A percentile compares a stretch with the other conserved stretches of the same genome.
Evolutionary conservation across 1,140 invertebrate genomes (phyloP).

Genomic region (Parasteatoda tepidariorum): DNA sequence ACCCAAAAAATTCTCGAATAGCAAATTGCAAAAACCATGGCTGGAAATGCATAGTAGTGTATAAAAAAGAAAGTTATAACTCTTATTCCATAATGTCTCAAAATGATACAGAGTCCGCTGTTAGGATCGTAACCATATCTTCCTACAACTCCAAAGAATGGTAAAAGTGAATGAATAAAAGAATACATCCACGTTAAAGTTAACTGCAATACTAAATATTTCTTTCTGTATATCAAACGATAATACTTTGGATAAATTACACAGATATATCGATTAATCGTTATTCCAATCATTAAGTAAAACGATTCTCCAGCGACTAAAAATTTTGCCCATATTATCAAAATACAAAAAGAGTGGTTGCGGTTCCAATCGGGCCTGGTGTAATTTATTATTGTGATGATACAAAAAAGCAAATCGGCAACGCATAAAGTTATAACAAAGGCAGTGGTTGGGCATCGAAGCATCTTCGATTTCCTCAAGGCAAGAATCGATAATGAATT

Average conservation of each 20-base stretch:
- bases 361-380: slow-evolving; percentile 80
- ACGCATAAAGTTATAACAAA: slow-evolving; percentile 85
- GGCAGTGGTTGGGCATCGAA: slow-evolving; percentile 80
- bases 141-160: too few species aligned
- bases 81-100: too few species aligned
- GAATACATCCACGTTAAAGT: too few species aligned
- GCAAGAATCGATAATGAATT: neutral
- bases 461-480: neutral
- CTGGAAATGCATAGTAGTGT: too few species aligned
- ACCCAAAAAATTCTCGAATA: too few species aligned
- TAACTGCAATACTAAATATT: too few species aligned
- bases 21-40: too few species aligned
- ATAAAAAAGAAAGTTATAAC: too few species aligned
- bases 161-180: too few species aligned
- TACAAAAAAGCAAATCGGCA: slow-evolving; percentile 83
- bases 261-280: slow-evolving; percentile 86
- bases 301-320: slow-evolving; percentile 88
- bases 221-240: too few species aligned
- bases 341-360: slow-evolving; percentile 77
- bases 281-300: slow-evolving; percentile 87
- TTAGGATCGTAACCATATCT: too few species aligned
- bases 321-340: slow-evolving; percentile 85
- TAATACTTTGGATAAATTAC: slow-evolving; percentile 88
- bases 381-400: slow-evolving; percentile 83
- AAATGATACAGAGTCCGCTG: too few species aligned